Evolutionary conservation across 2,113 vertebrate species (phyloP), one percentile per base, ranked within the genome.

Genomic region (Urocynchramus pylzowi): DNA sequence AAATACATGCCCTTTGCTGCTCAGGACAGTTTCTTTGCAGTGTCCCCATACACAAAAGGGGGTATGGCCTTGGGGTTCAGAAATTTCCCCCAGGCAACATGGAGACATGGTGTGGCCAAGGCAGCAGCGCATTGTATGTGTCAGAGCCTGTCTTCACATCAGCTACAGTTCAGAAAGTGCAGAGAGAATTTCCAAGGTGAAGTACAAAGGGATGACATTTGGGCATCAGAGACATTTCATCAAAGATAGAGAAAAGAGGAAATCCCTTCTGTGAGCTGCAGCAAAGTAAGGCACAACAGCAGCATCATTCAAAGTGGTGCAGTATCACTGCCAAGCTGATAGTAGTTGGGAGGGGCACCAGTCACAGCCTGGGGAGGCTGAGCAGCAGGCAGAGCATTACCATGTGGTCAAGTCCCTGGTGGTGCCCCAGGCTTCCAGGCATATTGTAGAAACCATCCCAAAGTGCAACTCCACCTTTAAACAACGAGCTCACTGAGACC

Each of bases 371-470:
- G 3, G 10, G 3, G 9, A 4, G 28, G 2, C 11, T 33, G 41
- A 35, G 41, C 24, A 61, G 22, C 0, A 73, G 11, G 13, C 12
- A 50, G 45, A 71, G 2, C 16, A 63, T 7, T 50, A 42, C 76
- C 0, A 0, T 7, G 31, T 20, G 17, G 28, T 15, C 18, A 12
- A 44, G 9, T 16, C 3, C 7, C 16, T 57, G 0, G 6, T 2
- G 1, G 19, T 61, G 50, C 7, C 26, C 31, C 21, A 44, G 49
- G 5, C 8, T 73, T 71, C 57, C 53, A 56, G n/a, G 11, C 6
- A 28, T 6, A 0, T 33, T 31, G 10, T 18, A 54, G 33, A 79
- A 73, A 47, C 22, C 11, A 16, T 12, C n/a, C n/a, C 23, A 21
- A 68, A 60, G 5, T 35, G 30, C 44, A 37, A 75, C 35, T 37